Percentiles rank a stretch among this genome's conserved stretches.
phyloP scores from a whole-genome alignment of 2,113 vertebrate species.

The Lynx canadensis region DNA sequence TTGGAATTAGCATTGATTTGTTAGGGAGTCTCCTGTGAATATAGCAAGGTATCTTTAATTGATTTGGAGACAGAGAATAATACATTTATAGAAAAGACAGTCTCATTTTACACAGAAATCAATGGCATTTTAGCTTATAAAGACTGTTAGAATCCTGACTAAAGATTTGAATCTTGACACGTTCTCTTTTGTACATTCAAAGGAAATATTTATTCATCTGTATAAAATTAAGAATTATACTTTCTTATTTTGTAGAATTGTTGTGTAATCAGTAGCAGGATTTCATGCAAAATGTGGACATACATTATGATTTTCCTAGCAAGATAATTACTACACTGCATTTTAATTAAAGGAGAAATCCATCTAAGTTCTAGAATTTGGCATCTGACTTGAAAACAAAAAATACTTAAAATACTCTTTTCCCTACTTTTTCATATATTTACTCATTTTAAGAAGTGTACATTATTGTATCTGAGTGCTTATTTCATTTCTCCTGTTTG shows the following conservation, averaged over 20 bases:
- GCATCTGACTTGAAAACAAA: conserved; percentile 55
- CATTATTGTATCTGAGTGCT: not conserved
- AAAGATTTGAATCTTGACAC: conserved; percentile 64
- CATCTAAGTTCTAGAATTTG: conserved; percentile 53
- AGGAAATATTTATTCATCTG: conserved; percentile 60
- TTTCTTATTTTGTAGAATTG: conserved; percentile 65
- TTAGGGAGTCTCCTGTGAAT: conserved; percentile 34
- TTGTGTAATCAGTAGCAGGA: conserved; percentile 7
- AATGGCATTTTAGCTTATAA: conserved; percentile 69
- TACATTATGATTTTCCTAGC: conserved; percentile 41
- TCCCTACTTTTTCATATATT: conserved; percentile 29
- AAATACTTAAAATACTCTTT: conserved; percentile 31
- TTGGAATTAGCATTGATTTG: conserved; percentile 69
- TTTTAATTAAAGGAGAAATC: conserved; percentile 55
- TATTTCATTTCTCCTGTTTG: conserved; percentile 27
- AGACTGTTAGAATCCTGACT: conserved; percentile 70
- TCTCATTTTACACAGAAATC: conserved; percentile 73
- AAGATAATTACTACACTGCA: conserved; percentile 33
- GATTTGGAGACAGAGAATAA: conserved; percentile 72
- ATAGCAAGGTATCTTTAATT: conserved; percentile 59
- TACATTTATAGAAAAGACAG: conserved; percentile 56
- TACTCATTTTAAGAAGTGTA: conserved; percentile 24
- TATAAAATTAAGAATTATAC: conserved; percentile 63
- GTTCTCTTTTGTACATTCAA: conserved; percentile 41
- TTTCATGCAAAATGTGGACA: conserved; percentile 65